A percentile compares a stretch with the other conserved stretches of the same genome.
Evolutionary conservation across 2,113 vertebrate genomes (phyloP).

Genomic region (Anhinga anhinga): DNA sequence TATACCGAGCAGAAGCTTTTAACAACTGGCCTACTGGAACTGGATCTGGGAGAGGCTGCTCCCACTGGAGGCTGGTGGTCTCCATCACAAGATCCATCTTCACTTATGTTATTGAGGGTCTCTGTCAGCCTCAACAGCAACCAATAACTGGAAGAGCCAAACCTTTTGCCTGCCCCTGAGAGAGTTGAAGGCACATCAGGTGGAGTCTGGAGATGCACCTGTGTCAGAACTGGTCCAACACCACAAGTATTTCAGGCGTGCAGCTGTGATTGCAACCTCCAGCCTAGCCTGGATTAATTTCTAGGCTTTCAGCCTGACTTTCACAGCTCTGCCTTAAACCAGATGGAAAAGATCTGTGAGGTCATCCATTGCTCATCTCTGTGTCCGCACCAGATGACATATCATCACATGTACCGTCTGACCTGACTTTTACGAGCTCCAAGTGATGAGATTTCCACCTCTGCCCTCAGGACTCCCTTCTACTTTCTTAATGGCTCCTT

Average conservation of each 20-base stretch:
- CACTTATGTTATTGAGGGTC: not conserved
- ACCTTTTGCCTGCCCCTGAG: not conserved
- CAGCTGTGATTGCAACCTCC: not conserved
- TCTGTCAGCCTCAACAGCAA: not conserved
- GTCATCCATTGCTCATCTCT: slow-evolving; percentile 18
- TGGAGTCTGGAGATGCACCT: not conserved
- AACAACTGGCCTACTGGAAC: not conserved
- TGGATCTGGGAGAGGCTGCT: not conserved
- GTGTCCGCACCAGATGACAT: slow-evolving; percentile 28
- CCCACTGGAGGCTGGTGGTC: not conserved
- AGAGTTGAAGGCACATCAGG: not conserved
- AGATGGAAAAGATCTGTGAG: slow-evolving; percentile 4
- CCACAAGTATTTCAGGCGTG: not conserved
- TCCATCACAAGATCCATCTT: not conserved
- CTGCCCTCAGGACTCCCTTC: not conserved
- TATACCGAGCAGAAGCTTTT: not conserved
- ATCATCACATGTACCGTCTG: not conserved
- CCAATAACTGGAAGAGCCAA: not conserved
- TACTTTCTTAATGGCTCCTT: not conserved
- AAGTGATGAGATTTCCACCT: not conserved
- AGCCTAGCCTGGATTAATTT: not conserved
- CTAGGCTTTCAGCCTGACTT: not conserved
- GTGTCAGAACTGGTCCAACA: not conserved
- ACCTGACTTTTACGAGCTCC: not conserved
- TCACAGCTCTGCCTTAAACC: slow-evolving; percentile 10